These are phyloP conservation scores for Sorex araneus DNA, from an alignment of 2,113 vertebrate genomes.

Conservation along the genomic window DNA sequence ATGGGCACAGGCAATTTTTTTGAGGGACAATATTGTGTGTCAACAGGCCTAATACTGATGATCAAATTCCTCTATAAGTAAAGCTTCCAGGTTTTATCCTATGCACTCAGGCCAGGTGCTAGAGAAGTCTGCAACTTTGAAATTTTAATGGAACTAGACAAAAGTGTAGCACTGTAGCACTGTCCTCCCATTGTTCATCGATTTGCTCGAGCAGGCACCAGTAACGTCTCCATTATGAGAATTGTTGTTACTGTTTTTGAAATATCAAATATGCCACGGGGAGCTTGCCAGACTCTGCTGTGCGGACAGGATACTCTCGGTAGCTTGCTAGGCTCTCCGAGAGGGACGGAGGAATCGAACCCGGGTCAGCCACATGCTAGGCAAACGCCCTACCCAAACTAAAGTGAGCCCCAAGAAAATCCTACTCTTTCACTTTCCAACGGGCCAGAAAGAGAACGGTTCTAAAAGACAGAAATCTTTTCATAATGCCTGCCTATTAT, in stretches of 20 bases:
- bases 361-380: too few species aligned
- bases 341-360: too few species aligned
- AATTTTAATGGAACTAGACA: not conserved
- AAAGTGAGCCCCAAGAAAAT: not conserved
- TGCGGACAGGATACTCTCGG: too few species aligned
- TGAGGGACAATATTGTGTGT: not conserved
- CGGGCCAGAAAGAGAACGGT: not conserved
- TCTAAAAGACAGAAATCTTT: not conserved
- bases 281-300: too few species aligned
- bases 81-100: not conserved
- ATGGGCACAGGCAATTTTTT: not conserved
- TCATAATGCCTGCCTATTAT: conserved; percentile 25
- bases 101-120: not conserved
- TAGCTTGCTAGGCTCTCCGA: too few species aligned
- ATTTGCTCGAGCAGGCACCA: too few species aligned
- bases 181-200: too few species aligned
- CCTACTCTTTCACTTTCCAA: not conserved
- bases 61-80: conserved; percentile 12
- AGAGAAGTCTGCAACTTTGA: not conserved
- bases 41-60: not conserved
- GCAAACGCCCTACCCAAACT: too few species aligned
- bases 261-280: too few species aligned
- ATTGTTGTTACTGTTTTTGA: too few species aligned
- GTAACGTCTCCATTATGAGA: too few species aligned
- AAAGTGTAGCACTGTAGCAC: too few species aligned